Conservation (phyloP, 2,888 invertebrate species). For the Scaptodrosophila latifasciaeformis region DNA sequence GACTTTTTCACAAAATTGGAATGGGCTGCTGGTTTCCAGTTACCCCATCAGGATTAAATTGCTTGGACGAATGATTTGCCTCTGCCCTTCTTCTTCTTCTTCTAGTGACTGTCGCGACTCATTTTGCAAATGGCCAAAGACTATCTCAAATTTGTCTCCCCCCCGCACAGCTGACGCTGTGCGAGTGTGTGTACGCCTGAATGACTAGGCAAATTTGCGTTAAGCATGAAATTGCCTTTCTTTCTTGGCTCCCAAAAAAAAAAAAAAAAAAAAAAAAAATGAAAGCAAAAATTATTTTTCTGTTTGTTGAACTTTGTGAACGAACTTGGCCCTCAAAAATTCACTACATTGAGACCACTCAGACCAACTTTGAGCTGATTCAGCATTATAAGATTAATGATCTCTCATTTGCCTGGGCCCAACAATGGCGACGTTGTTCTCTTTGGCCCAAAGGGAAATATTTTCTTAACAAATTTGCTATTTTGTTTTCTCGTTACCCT, state of each 20-base stretch:
- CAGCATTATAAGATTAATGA: constrained; percentile 65
- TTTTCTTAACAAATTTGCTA: constrained; percentile 11
- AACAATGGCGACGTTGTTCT: constrained; percentile 15
- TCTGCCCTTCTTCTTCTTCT: too few relatives aligned
- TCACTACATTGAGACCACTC: too few relatives aligned
- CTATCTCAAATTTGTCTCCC: constrained; percentile 10
- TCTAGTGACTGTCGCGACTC: constrained; percentile 28
- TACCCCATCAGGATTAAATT: constrained; percentile 24
- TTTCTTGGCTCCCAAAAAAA: constrained; percentile 4
- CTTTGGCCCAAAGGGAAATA: constrained; percentile 11
- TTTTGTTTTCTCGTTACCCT: constrained; percentile 19
- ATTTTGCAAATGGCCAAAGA: constrained; percentile 59
- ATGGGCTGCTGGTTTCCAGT: too few relatives aligned
- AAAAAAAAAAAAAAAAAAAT: too few relatives aligned
- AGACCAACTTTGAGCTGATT: constrained; percentile 55
- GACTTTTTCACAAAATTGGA: too few relatives aligned
- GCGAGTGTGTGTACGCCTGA: constrained; percentile 1
- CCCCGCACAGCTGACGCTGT: constrained; percentile 6
- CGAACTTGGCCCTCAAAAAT: too few relatives aligned
- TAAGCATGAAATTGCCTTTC: constrained; percentile 24
- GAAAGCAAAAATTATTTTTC: too few relatives aligned
- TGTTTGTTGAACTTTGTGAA: too few relatives aligned
- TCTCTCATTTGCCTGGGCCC: constrained; percentile 38
- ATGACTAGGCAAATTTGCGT: constrained; percentile 36
- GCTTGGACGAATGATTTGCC: too few relatives aligned